phyloP scores from a whole-genome alignment of 2,797 vertebrate genomes.

The Picus viridis region DNA sequence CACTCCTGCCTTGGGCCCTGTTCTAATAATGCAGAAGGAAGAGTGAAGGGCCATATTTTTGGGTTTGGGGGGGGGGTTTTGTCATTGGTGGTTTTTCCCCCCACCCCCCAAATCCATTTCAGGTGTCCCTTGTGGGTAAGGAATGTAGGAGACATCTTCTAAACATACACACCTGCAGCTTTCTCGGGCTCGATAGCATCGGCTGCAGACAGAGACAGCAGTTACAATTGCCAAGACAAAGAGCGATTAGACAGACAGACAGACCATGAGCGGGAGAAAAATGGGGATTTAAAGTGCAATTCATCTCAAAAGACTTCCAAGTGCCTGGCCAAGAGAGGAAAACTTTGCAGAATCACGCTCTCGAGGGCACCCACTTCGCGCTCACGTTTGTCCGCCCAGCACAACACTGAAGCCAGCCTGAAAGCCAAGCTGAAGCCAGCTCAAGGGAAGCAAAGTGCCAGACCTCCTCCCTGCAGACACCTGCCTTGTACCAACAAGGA shows the following conservation, averaged over 20 bases:
- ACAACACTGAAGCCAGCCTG: background rate
- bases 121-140: conserved; percentile 48
- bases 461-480: background rate
- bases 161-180: conserved; percentile 23
- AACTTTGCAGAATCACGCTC: conserved; percentile 45
- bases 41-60: conserved; percentile 57
- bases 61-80: background rate
- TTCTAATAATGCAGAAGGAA: conserved; percentile 60
- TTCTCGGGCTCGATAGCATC: conserved; percentile 18
- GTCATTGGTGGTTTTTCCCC: background rate
- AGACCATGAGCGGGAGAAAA: conserved; percentile 35
- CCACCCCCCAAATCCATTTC: conserved; percentile 55
- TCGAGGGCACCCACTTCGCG: background rate
- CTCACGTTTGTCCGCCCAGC: background rate
- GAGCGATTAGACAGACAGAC: conserved; percentile 57
- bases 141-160: conserved; percentile 40
- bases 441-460: background rate
- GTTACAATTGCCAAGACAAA: conserved; percentile 42
- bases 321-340: background rate
- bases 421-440: background rate
- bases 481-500: background rate
- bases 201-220: conserved; percentile 37
- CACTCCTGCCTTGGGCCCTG: conserved; percentile 42
- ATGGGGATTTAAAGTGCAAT: background rate
- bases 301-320: conserved; percentile 37